Conservation (phyloP, 35 echinoderm and acorn worm genomes). For the Eucidaris tribuloides region DNA sequence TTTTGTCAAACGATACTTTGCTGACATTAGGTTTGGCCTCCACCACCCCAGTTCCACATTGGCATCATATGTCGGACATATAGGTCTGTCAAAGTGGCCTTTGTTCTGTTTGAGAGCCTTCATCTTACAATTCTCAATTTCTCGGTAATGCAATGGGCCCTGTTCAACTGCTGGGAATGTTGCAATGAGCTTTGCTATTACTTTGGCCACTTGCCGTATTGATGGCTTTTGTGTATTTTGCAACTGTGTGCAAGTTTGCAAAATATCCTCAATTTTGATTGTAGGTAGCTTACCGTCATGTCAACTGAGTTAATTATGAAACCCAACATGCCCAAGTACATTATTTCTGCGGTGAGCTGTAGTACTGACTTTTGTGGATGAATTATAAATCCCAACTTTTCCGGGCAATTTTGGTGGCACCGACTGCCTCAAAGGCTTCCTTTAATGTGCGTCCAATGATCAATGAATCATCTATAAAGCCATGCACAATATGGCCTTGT, state of each 20-base stretch:
- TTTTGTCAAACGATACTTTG: neutral
- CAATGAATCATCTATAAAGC: too few species aligned
- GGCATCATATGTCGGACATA: constrained; percentile 30
- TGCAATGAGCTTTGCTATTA: constrained; percentile 59
- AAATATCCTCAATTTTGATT: constrained; percentile 29
- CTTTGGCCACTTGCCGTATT: constrained; percentile 41
- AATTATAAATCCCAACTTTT: constrained; percentile 56
- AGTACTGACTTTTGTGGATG: constrained; percentile 58
- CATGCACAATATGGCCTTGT: too few species aligned
- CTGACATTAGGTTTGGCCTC: neutral
- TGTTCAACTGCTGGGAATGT: constrained; percentile 42
- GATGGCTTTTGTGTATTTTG: neutral
- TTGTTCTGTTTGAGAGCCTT: neutral
- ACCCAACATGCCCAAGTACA: constrained; percentile 35
- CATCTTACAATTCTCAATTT: constrained; percentile 47
- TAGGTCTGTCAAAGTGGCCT: constrained; percentile 68
- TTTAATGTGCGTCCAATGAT: too few species aligned
- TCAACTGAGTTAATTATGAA: constrained; percentile 40
- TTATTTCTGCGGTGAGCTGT: constrained; percentile 21
- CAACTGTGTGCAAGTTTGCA: constrained; percentile 2
- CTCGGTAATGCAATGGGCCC: constrained; percentile 40
- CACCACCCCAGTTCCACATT: constrained; percentile 47
- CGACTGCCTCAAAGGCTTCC: too few species aligned
- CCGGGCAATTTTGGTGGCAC: too few species aligned
- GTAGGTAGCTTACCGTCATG: constrained; percentile 35